Evolutionary conservation across 2,113 vertebrate species (phyloP).

Genomic region (Laticauda colubrina): DNA sequence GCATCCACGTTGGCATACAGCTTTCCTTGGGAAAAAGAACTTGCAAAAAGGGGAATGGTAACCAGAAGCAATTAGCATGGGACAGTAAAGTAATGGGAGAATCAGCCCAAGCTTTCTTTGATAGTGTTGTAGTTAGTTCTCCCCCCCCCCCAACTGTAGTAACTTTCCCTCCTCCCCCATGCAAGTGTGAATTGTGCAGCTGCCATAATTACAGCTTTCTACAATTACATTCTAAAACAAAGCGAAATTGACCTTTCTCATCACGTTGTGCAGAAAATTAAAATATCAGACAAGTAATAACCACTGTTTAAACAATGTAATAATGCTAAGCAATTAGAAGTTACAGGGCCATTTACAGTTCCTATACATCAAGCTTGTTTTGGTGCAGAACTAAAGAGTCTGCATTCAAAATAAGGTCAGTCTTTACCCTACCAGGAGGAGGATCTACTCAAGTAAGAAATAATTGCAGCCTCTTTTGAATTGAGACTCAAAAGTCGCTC

Average conservation of each 20-base stretch:
- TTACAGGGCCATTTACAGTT: constrained; percentile 72
- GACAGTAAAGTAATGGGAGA: background rate
- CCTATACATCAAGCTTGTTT: constrained; percentile 72
- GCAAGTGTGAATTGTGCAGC: constrained; percentile 64
- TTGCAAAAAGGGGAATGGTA: background rate
- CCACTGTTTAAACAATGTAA: constrained; percentile 70
- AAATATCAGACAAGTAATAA: constrained; percentile 75
- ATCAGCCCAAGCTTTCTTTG: constrained; percentile 22
- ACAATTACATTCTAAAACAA: constrained; percentile 65
- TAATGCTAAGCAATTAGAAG: constrained; percentile 74
- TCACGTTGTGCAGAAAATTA: constrained; percentile 71
- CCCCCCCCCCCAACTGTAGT: constrained; percentile 7
- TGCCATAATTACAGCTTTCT: constrained; percentile 62
- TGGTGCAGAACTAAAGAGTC: constrained; percentile 63
- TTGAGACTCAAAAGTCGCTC: constrained; percentile 66
- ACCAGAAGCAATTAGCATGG: background rate
- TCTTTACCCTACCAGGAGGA: constrained; percentile 37
- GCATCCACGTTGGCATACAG: background rate
- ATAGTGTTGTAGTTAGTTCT: constrained; percentile 29
- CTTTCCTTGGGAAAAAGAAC: background rate
- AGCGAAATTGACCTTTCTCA: constrained; percentile 72
- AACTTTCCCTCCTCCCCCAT: constrained; percentile 1
- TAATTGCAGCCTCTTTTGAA: constrained; percentile 49
- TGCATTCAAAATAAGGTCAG: constrained; percentile 53
- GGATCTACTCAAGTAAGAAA: constrained; percentile 57